A percentile compares a stretch with the other conserved stretches of the same genome.
phyloP scores from a whole-genome alignment of 2,797 vertebrate genomes.

The Pteropus rufus region DNA sequence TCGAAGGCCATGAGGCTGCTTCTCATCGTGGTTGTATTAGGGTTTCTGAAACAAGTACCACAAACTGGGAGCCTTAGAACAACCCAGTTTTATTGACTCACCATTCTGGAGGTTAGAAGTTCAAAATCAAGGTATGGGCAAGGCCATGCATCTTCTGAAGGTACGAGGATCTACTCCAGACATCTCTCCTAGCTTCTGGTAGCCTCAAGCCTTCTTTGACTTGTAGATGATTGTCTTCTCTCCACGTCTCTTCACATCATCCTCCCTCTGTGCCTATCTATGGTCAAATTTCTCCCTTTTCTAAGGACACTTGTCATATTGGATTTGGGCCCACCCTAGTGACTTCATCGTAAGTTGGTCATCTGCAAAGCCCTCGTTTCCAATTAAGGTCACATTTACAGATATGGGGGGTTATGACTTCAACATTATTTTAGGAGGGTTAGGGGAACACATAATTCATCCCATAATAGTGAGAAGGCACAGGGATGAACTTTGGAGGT shows the following conservation, averaged over 20 bases:
- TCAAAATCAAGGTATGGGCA: background rate
- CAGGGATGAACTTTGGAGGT: background rate
- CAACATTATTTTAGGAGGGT: background rate
- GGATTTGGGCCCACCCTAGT: background rate
- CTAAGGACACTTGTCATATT: background rate
- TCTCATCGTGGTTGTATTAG: rapidly evolving
- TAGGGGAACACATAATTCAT: rapidly evolving
- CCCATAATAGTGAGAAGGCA: background rate
- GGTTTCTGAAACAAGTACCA: background rate
- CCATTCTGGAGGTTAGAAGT: background rate
- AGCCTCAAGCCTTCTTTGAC: background rate
- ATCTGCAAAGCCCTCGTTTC: background rate
- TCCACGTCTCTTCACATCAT: background rate
- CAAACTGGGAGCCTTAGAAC: background rate
- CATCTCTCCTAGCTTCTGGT: background rate
- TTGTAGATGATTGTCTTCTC: background rate
- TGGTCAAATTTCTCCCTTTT: background rate
- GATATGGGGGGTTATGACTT: background rate
- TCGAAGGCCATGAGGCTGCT: background rate
- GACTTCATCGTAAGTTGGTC: background rate
- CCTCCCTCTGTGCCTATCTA: background rate
- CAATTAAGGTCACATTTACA: background rate
- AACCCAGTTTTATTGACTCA: background rate
- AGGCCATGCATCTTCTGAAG: background rate
- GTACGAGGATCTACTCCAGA: background rate